phyloP scores from a whole-genome alignment of 2,888 invertebrate species.

The Zhuqinia jingwanae region DNA sequence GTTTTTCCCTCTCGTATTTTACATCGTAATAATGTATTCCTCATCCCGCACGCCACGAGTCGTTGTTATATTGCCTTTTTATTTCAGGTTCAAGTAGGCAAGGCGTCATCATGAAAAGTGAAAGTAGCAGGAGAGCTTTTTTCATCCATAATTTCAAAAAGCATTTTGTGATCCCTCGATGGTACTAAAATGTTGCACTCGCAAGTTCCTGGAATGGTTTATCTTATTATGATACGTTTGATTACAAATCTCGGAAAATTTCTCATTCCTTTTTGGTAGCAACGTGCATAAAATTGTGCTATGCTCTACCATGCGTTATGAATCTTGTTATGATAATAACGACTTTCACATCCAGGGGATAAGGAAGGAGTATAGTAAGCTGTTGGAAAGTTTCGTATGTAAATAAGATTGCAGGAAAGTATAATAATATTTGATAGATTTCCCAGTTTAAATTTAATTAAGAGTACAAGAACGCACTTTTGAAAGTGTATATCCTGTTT shows the following conservation, averaged over 20 bases:
- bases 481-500: too few relatives aligned
- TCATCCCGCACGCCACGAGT: not conserved
- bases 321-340: conserved; percentile 46
- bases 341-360: not conserved
- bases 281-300: not conserved
- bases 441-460: conserved; percentile 27
- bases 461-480: not conserved
- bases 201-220: not conserved
- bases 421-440: not conserved
- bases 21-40: not conserved
- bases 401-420: too few relatives aligned
- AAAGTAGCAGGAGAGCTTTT: not conserved
- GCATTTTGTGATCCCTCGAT: conserved; percentile 41
- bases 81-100: conserved; percentile 37
- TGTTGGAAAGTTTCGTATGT: not conserved
- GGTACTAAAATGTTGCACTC: conserved; percentile 25
- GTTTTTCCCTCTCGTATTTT: not conserved
- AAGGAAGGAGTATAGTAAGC: conserved; percentile 15
- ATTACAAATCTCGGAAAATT: conserved; percentile 41
- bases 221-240: conserved; percentile 13
- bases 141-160: conserved; percentile 39
- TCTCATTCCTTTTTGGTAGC: conserved; percentile 9
- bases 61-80: conserved; percentile 1
- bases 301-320: conserved; percentile 39
- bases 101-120: not conserved